phyloP scores from a whole-genome alignment of 2,888 invertebrate species.

The Aethes cnicana region DNA sequence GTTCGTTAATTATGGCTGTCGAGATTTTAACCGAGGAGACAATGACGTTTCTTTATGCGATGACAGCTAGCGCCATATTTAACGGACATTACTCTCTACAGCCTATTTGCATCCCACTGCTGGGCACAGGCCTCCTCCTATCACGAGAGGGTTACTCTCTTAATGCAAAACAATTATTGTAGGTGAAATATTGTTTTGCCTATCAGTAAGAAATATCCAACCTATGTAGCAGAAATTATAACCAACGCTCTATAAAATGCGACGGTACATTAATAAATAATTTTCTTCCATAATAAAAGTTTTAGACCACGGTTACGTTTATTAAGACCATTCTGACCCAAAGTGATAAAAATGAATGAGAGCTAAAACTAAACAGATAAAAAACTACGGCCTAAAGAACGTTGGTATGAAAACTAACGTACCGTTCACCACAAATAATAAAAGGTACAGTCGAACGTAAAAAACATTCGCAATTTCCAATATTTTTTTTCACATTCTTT shows the following conservation, averaged over 20 bases:
- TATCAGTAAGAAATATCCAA: no score
- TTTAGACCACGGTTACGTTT: slow-evolving; percentile 8
- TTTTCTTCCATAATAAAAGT: slow-evolving; percentile 6
- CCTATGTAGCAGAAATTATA: no score
- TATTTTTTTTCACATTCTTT: slow-evolving; percentile 26
- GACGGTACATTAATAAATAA: neutral
- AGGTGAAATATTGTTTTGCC: no score
- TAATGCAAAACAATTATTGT: no score
- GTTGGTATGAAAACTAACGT: slow-evolving; percentile 47
- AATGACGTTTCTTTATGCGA: no score
- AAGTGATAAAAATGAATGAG: slow-evolving; percentile 24
- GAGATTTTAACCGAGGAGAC: no score
- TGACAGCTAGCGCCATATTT: no score
- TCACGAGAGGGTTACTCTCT: no score
- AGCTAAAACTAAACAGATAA: slow-evolving; percentile 33
- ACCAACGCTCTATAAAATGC: neutral
- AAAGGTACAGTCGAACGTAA: slow-evolving; percentile 38
- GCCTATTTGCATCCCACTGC: no score
- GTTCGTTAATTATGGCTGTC: no score
- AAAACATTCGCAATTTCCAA: slow-evolving; percentile 30
- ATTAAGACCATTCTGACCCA: slow-evolving; percentile 17
- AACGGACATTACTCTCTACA: no score
- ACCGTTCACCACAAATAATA: slow-evolving; percentile 44
- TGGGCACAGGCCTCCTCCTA: no score
- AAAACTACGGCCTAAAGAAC: slow-evolving; percentile 43